Conservation (phyloP, 2,888 invertebrate genomes). For the Ferrisia virgata region DNA sequence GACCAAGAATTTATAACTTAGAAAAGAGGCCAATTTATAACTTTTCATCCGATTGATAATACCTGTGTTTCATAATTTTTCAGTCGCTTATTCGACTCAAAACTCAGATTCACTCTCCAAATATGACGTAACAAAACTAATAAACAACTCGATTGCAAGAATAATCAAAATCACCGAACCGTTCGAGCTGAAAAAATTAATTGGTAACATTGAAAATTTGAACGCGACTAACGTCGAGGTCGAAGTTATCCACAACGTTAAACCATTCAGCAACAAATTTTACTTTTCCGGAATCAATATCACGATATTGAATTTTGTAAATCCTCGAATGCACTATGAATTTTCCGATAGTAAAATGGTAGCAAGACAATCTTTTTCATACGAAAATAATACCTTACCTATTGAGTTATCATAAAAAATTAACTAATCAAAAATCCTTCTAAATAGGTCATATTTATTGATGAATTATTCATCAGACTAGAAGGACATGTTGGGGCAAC, state of each 20-base stretch:
- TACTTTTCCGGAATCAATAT: neutral
- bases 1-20: no score
- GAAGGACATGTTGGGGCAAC: neutral
- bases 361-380: neutral
- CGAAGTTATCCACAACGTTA: neutral
- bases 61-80: no score
- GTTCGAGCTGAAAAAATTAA: neutral
- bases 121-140: neutral
- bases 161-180: neutral
- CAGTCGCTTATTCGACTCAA: neutral
- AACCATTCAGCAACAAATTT: neutral
- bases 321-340: neutral
- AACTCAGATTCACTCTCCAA: neutral
- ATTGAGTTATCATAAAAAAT: neutral
- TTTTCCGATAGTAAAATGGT: neutral
- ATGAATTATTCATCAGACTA: neutral
- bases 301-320: neutral
- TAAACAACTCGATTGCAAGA: neutral
- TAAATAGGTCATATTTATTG: neutral
- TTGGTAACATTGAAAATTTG: neutral
- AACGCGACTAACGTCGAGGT: neutral
- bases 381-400: neutral
- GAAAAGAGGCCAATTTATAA: no score
- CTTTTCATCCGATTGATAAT: neutral
- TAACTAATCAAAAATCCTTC: neutral